phyloP scores from a whole-genome alignment of 1,140 invertebrate genomes.

The Latrodectus geometricus region DNA sequence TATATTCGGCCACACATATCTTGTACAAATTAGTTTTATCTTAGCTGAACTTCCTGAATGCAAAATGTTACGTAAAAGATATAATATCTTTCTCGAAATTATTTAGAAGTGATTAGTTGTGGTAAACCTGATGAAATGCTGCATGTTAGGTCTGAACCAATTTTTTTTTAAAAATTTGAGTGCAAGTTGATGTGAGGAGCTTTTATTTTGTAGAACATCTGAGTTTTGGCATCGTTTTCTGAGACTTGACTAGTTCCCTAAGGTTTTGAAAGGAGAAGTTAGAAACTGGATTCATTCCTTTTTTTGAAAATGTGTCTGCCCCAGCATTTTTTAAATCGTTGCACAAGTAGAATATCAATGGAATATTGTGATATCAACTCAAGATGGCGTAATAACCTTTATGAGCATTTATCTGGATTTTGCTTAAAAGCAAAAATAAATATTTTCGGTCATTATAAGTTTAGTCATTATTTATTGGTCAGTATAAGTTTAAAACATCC shows the following conservation, averaged over 20 bases:
- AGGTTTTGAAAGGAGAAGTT: background rate
- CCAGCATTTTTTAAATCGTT: no score
- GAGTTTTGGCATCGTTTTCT: background rate
- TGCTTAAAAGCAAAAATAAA: no score
- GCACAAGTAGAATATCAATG: no score
- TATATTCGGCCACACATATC: background rate
- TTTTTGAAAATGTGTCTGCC: no score
- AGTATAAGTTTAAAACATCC: no score
- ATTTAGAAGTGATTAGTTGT: background rate
- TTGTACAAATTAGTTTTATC: background rate
- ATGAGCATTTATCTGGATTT: no score
- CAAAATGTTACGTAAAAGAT: background rate
- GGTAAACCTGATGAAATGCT: background rate
- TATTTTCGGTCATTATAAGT: no score
- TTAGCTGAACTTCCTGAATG: background rate
- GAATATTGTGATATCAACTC: no score
- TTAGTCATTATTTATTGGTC: no score
- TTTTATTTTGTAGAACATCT: background rate
- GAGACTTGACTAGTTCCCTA: background rate
- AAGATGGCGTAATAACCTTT: no score
- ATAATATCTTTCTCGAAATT: background rate
- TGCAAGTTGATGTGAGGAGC: background rate
- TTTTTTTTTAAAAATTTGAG: background rate
- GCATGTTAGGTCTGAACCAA: background rate
- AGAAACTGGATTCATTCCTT: background rate